A percentile compares a stretch with the other conserved stretches of the same genome.
Evolutionary conservation across 2,888 invertebrate genomes (phyloP).

Genomic region (Nematopogon swammerdamellus): DNA sequence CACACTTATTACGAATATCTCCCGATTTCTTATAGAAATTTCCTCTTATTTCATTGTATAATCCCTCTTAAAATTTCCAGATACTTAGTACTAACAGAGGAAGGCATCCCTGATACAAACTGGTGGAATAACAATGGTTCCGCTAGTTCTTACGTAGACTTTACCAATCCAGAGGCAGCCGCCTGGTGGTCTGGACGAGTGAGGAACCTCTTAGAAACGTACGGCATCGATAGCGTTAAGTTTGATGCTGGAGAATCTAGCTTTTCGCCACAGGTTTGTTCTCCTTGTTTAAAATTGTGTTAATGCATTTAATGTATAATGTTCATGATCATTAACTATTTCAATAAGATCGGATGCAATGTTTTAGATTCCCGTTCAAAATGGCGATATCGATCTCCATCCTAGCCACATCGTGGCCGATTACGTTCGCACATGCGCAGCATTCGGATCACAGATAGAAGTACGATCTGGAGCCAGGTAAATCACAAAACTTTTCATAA

Average conservation of each 20-base stretch:
- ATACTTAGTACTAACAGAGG: slow-evolving; percentile 44
- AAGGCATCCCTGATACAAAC: slow-evolving; percentile 35
- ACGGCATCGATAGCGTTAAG: slow-evolving; percentile 72
- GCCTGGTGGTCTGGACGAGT: slow-evolving; percentile 60
- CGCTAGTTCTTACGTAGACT: slow-evolving; percentile 62
- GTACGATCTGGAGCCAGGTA: slow-evolving; percentile 42
- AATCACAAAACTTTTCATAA: too few species aligned
- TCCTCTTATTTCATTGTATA: too few species aligned
- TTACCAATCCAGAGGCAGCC: slow-evolving; percentile 65
- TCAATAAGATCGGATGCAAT: too few species aligned
- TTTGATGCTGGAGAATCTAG: slow-evolving; percentile 79
- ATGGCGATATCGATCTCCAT: slow-evolving; percentile 35
- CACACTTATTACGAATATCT: too few species aligned
- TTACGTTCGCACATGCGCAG: slow-evolving; percentile 54
- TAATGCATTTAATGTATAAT: not conserved
- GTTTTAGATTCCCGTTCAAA: slow-evolving; percentile 35
- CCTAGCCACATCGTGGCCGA: slow-evolving; percentile 55
- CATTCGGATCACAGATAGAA: slow-evolving; percentile 62
- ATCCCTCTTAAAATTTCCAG: too few species aligned
- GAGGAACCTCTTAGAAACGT: slow-evolving; percentile 48
- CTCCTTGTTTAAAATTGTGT: too few species aligned
- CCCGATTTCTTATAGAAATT: too few species aligned
- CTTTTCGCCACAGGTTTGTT: slow-evolving; percentile 57
- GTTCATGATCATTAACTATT: too few species aligned
- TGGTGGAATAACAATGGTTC: slow-evolving; percentile 56